Evolutionary conservation across 1,140 invertebrate species (phyloP), one percentile per base, ranked within the genome.

Genomic region (Dendroctonus ponderosae): DNA sequence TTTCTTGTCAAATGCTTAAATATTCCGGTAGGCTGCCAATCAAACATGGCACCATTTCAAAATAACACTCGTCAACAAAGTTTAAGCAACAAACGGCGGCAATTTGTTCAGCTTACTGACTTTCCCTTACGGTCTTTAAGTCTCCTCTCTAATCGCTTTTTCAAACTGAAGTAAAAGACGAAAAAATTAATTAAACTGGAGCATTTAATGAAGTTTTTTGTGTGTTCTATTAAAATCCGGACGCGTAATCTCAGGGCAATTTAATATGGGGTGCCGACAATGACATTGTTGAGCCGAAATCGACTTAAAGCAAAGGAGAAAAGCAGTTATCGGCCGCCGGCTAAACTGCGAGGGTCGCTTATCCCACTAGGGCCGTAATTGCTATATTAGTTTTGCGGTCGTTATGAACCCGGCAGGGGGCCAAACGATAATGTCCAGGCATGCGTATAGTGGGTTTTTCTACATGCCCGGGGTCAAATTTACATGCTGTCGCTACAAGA

Each of bases 301-400:
- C 64, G 64, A 53, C 26, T 44, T 41, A 53, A 53, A 53, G 51
- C 50, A 52, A 57, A 49, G 48, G 66, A 66, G 62, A 61, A 69
- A 62, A 67, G 72, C 58, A 67, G 72, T 70, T 70, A 71, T 70
- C 69, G 61, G 49, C 49, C 54, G 46, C 15, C 40, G 64, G 64
- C 62, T 65, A 65, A 26, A 65, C 54, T 65, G 61, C 61, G 40
- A 70, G 58, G 61, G 66, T 58, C 56, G 57, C 39, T 62, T 60
- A 58, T 58, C 64, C 66, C 68, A 66, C 70, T 71, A 71, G 67
- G 71, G 68, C 69, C 72, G 70, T 75, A 75, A 75, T 75, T 75
- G 74, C 72, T 72, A 74, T 75, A 75, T 75, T 75, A 75, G 74
- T 75, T 75, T 75, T 72, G 74, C 74, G 74, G 74, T 75, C 74